Conservation (phyloP, 2,797 vertebrate species). For the Phalanger gymnotis region DNA sequence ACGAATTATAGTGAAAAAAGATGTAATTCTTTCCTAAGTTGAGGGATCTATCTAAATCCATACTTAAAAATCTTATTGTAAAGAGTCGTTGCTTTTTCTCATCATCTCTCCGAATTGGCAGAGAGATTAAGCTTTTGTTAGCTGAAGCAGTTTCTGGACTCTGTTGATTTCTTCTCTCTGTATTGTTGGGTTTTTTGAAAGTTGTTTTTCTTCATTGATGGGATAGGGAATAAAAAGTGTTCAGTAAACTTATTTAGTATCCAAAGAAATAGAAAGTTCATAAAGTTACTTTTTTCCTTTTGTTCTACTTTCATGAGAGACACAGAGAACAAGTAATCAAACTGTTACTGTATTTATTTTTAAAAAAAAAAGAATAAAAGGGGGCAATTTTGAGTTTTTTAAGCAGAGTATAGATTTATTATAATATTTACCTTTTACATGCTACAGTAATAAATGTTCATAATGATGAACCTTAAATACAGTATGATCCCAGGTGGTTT, state of each 20-base stretch:
- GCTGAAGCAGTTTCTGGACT: too few species aligned
- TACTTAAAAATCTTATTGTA: neutral
- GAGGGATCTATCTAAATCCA: neutral
- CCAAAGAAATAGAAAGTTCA: neutral
- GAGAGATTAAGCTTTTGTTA: too few species aligned
- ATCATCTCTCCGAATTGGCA: too few species aligned
- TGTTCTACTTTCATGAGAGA: neutral
- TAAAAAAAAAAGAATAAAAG: neutral
- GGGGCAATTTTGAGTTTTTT: neutral
- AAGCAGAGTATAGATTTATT: neutral
- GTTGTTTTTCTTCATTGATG: neutral
- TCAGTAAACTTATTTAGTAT: neutral
- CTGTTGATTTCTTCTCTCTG: too few species aligned
- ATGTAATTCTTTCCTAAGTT: neutral
- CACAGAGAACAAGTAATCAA: neutral
- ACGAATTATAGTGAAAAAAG: neutral
- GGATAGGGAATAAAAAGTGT: neutral
- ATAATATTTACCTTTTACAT: neutral
- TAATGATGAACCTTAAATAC: neutral
- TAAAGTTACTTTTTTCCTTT: neutral
- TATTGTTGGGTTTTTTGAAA: neutral
- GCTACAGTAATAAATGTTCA: neutral
- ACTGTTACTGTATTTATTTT: neutral
- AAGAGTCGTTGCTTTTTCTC: neutral
- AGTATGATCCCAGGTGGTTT: too few species aligned